Conservation (phyloP, 2,888 invertebrate genomes). For the Campoletis raptor region DNA sequence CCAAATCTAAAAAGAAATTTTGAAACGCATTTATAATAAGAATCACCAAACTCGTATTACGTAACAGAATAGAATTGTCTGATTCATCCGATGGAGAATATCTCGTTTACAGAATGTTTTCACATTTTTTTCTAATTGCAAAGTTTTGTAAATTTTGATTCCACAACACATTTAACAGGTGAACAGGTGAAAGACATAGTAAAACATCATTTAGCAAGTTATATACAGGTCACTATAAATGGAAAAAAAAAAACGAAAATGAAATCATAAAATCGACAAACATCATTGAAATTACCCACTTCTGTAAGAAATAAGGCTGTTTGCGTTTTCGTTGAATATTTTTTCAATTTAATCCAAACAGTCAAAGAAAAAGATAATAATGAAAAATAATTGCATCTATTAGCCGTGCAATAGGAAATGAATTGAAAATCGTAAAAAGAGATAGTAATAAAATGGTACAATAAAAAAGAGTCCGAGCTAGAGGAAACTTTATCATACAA, state of each 20-base stretch:
- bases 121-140: background rate
- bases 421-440: background rate
- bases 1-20: background rate
- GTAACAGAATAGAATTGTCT: background rate
- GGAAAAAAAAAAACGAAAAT: background rate
- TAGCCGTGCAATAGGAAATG: conserved; percentile 9
- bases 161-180: too few relatives aligned
- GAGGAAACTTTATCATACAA: conserved; percentile 25
- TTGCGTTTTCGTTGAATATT: too few relatives aligned
- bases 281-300: background rate
- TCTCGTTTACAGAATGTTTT: background rate
- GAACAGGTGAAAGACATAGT: too few relatives aligned
- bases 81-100: background rate
- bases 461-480: conserved; percentile 21
- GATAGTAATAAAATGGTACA: background rate
- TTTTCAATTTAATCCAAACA: background rate
- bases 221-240: too few relatives aligned
- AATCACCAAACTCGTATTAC: background rate
- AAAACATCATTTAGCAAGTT: too few relatives aligned
- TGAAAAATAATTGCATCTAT: background rate
- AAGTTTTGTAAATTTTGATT: background rate
- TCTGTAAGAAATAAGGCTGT: background rate
- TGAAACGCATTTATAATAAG: background rate
- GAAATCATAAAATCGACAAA: background rate
- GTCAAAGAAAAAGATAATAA: background rate